Evolutionary conservation across 2,888 invertebrate species (phyloP).

Genomic region (Pachydiplax longipennis): DNA sequence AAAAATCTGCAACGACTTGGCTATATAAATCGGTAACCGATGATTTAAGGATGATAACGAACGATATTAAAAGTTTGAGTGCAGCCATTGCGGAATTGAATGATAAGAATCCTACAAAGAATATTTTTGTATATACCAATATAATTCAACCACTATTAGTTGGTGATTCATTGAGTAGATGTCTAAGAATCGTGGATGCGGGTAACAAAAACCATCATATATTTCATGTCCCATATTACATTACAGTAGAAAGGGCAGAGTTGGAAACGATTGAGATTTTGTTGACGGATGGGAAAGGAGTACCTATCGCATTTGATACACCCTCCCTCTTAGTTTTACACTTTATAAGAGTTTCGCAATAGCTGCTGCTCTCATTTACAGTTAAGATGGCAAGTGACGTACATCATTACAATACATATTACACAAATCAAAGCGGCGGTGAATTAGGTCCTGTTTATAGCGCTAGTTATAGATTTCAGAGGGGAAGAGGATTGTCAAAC

Average conservation of each 20-base stretch:
- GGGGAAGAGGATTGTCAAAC: background rate
- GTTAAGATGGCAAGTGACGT: background rate
- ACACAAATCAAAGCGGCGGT: background rate
- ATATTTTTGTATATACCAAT: constrained; percentile 52
- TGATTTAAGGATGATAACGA: background rate
- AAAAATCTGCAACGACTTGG: background rate
- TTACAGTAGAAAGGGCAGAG: background rate
- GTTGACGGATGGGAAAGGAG: background rate
- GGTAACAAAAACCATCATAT: background rate
- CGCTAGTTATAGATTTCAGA: background rate
- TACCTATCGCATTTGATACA: background rate
- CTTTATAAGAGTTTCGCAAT: background rate
- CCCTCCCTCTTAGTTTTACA: background rate
- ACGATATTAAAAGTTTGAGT: background rate
- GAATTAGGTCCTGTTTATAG: background rate
- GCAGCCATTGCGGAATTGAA: background rate
- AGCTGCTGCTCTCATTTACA: background rate
- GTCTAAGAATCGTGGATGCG: constrained; percentile 52
- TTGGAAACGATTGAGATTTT: background rate
- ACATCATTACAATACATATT: background rate
- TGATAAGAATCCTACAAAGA: too few relatives aligned
- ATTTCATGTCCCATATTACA: background rate
- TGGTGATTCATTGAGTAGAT: constrained; percentile 52
- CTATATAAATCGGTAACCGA: background rate
- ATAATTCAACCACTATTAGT: constrained; percentile 52